A percentile compares a stretch with the other conserved stretches of the same genome.
These are phyloP conservation scores for Asbolus verrucosus DNA, from an alignment of 1,140 invertebrate species.

Conservation along the genomic window DNA sequence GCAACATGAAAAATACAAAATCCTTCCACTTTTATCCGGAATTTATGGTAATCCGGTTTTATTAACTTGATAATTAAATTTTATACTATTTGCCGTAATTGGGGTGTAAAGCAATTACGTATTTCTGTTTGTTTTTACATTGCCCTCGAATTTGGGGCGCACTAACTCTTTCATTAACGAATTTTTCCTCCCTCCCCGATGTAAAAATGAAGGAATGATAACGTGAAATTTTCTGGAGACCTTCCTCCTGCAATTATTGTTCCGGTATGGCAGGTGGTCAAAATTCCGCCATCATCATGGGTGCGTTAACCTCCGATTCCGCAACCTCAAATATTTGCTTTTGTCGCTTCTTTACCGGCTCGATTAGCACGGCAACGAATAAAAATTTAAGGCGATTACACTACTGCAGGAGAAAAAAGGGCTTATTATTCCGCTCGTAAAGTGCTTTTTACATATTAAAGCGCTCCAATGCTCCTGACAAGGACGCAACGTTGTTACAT, in stretches of 20 bases:
- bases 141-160: no score
- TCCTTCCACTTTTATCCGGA: conserved; percentile 27
- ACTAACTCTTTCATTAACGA: no score
- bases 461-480: conserved; percentile 26
- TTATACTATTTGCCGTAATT: conserved; percentile 21
- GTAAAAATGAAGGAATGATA: no score
- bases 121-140: neutral
- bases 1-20: conserved; percentile 38
- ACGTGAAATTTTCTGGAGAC: neutral
- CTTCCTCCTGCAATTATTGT: no score
- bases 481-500: neutral
- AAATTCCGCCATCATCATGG: no score
- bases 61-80: conserved; percentile 39
- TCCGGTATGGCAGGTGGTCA: no score
- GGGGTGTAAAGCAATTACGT: neutral
- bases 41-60: conserved; percentile 39
- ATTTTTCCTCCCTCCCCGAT: no score
- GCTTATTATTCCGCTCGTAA: conserved; percentile 33
- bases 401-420: conserved; percentile 11
- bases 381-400: conserved; percentile 30
- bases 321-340: conserved; percentile 4
- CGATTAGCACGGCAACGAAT: neutral
- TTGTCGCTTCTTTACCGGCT: neutral
- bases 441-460: conserved; percentile 39
- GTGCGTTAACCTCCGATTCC: neutral